Conservation (phyloP, 2,888 invertebrate genomes). For the Parthenolecanium corni region DNA sequence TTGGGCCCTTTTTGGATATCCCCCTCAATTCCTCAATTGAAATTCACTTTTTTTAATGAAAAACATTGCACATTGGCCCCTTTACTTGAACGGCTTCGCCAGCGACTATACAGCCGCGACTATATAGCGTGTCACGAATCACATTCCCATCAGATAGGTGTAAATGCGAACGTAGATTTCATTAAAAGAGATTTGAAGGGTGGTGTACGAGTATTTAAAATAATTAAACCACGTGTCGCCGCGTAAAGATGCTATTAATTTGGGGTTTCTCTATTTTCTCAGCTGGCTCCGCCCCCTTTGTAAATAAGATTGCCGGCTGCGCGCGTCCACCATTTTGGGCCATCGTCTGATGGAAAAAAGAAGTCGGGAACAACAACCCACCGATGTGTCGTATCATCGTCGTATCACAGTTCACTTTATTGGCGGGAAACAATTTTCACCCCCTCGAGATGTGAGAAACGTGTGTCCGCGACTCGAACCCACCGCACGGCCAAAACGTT, state of each 20-base stretch:
- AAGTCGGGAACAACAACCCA: slow-evolving; percentile 20
- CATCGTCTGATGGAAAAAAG: not conserved
- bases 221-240: slow-evolving; percentile 28
- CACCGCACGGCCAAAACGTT: slow-evolving; percentile 5
- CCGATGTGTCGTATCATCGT: slow-evolving; percentile 24
- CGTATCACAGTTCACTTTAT: slow-evolving; percentile 24
- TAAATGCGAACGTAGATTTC: slow-evolving; percentile 15
- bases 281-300: not conserved
- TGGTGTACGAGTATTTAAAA: slow-evolving; percentile 20
- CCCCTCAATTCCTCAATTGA: too few species aligned
- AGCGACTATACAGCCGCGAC: too few species aligned
- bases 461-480: slow-evolving; percentile 7
- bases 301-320: too few species aligned
- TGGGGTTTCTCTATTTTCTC: too few species aligned
- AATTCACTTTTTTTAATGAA: too few species aligned
- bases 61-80: too few species aligned
- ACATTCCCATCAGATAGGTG: too few species aligned
- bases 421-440: slow-evolving; percentile 22
- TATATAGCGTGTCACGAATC: too few species aligned
- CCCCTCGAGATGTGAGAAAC: slow-evolving; percentile 7
- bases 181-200: slow-evolving; percentile 19
- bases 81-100: too few species aligned
- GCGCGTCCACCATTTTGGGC: slow-evolving; percentile 20
- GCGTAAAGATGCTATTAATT: slow-evolving; percentile 27
- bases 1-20: too few species aligned